Base-by-base conservation (phyloP, 2,113 vertebrate species). In the Lates calcarifer region DNA sequence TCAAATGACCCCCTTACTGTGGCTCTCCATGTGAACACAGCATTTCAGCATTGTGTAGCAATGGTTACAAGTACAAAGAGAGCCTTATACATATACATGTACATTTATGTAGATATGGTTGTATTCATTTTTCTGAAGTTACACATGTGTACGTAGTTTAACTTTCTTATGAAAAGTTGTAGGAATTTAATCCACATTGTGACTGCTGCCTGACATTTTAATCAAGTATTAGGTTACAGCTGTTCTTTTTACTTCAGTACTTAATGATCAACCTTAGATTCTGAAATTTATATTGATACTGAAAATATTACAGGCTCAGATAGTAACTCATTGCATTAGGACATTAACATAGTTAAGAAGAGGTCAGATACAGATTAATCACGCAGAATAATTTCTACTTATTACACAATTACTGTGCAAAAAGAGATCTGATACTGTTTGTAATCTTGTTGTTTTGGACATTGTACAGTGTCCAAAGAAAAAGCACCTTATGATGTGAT, bases 401-500 rank as follows among this genome's bases (percentile, higher is more conserved):
- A 6, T 13, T 33, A 64, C 6, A 41, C 29, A 33, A 22, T 65
- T 35, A 26, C 10, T 51, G 31, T 65, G 24, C 41, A 47, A 56
- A 56, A 79, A 51, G 37, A 69, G 45, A 78, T 58, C 11, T 31
- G 31, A 60, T 37, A 41, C 53, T 7, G 18, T 51, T 63, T 55
- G 4, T 61, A 15, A 67, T 57, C 2, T 26, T 39, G n/a, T 68
- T 45, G 28, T 56, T 78, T 15, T 61, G 45, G 66, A 67, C 37
- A 51, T 31, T 1, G 1, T 58, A 2, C 18, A 8, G 56, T 58
- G 45, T 87, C 53, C 73, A 77, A 75, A 66, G 12, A 69, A 83
- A 87, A 83, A 87, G 89, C 86, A 90, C 84, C 89, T 91, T 91
- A 87, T 77, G 65, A 33, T 74, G 51, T 37, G 1, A 47, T 45